Base-by-base conservation (phyloP, 2,888 invertebrate genomes). In the Polydrusus tereticollis region DNA sequence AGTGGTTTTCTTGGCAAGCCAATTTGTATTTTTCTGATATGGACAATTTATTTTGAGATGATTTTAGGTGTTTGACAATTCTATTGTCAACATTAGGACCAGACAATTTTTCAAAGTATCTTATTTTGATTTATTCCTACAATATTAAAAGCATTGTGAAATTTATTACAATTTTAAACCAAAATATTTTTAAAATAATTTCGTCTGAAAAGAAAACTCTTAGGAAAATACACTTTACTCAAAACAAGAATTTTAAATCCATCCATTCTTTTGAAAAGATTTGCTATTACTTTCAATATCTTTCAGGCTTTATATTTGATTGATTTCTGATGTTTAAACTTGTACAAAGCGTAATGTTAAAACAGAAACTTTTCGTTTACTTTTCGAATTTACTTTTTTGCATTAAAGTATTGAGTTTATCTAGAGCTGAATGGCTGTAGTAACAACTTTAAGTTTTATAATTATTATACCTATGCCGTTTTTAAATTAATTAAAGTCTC, bases 1-100 rank as follows among this genome's bases (percentile, higher is more conserved):
- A 43, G 41, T 60, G 43, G 60, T 43, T 60, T 60, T 45, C 60
- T 26, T 60, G 23, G 43, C 38, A 38, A 38, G 38, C 12, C 58
- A 36, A 6, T 38, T 58, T 38, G 38, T 41, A 14, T 21, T 36
- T 58, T 26, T 58, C 58, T 36, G 38, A 20, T 8, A 38, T 41
- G 18, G 7, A 58, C 41, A 14, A 21, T 38, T 38, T 58, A 18
- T 33, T 10, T 45, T 7, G 12, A n/a, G n/a, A n/a, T n/a, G n/a
- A n/a, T n/a, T n/a, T n/a, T n/a, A n/a, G n/a, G n/a, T n/a, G n/a
- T n/a, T n/a, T n/a, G n/a, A n/a, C n/a, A n/a, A n/a, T n/a, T n/a
- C n/a, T n/a, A n/a, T n/a, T n/a, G n/a, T n/a, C n/a, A n/a, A n/a
- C n/a, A n/a, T n/a, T n/a, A n/a, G n/a, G n/a, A n/a, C n/a, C n/a